Evolutionary conservation across 2,113 vertebrate genomes (phyloP).

Genomic region (Edolisoma coerulescens): DNA sequence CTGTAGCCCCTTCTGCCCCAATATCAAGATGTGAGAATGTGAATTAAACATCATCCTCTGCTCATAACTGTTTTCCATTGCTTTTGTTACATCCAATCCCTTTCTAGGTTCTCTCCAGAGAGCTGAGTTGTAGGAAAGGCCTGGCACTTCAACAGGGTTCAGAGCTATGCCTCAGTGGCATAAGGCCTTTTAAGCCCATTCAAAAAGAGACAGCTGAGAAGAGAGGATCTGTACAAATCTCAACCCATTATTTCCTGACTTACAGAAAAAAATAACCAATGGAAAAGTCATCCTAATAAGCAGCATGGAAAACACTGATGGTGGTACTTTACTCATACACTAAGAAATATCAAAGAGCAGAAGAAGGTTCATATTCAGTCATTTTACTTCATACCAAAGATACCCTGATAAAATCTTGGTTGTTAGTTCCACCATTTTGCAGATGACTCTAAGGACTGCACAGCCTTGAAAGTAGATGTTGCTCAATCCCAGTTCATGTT

Average conservation of each 20-base stretch:
- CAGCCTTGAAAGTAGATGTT: neutral
- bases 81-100: neutral
- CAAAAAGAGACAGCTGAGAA: neutral
- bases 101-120: neutral
- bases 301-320: neutral
- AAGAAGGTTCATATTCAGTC: neutral
- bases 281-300: neutral
- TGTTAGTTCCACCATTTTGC: neutral
- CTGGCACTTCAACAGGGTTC: neutral
- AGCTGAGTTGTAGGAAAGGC: neutral
- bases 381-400: neutral
- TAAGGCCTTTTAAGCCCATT: neutral
- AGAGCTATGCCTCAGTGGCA: neutral
- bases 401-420: rapidly evolving
- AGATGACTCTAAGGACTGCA: neutral
- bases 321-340: neutral
- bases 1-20: neutral
- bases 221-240: neutral
- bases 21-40: neutral
- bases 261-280: neutral
- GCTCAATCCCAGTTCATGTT: neutral
- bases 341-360: neutral
- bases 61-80: neutral
- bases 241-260: neutral
- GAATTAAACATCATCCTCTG: neutral